Conservation (phyloP, 2,888 invertebrate species). For the Carabus problematicus region DNA sequence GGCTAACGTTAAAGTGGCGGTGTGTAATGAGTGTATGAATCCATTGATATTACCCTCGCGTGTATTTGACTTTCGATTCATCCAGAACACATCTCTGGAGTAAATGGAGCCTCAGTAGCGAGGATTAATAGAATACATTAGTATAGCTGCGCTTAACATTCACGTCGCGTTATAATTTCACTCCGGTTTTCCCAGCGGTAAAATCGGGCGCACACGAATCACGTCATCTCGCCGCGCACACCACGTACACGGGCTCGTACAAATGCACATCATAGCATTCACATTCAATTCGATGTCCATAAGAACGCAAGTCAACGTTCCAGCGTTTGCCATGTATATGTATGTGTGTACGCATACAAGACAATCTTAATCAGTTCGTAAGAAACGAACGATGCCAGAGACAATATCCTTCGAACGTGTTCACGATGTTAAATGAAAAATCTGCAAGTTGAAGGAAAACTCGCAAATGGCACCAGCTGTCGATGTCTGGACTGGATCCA, state of each 20-base stretch:
- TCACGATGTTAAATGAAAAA: slow-evolving; percentile 16
- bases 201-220: slow-evolving; percentile 20
- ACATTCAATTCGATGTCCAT: slow-evolving; percentile 23
- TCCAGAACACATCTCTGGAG: slow-evolving; percentile 16
- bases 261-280: slow-evolving; percentile 15
- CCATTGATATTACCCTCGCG: not conserved
- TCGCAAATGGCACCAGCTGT: slow-evolving; percentile 3
- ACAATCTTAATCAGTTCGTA: slow-evolving; percentile 11
- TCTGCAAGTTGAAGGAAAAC: slow-evolving; percentile 6
- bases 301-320: slow-evolving; percentile 6
- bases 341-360: no score
- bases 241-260: slow-evolving; percentile 22
- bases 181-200: slow-evolving; percentile 12
- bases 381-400: not conserved
- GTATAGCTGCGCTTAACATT: slow-evolving; percentile 15
- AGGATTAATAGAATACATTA: no score
- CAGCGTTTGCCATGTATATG: no score
- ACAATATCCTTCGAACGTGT: slow-evolving; percentile 21
- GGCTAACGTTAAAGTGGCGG: not conserved
- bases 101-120: slow-evolving; percentile 10
- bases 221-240: slow-evolving; percentile 1
- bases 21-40: not conserved
- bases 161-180: slow-evolving; percentile 29
- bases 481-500: slow-evolving; percentile 5
- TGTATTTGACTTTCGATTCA: slow-evolving; percentile 19